Evolutionary conservation across 2,888 invertebrate species (phyloP).

Genomic region (Netelia virgata): DNA sequence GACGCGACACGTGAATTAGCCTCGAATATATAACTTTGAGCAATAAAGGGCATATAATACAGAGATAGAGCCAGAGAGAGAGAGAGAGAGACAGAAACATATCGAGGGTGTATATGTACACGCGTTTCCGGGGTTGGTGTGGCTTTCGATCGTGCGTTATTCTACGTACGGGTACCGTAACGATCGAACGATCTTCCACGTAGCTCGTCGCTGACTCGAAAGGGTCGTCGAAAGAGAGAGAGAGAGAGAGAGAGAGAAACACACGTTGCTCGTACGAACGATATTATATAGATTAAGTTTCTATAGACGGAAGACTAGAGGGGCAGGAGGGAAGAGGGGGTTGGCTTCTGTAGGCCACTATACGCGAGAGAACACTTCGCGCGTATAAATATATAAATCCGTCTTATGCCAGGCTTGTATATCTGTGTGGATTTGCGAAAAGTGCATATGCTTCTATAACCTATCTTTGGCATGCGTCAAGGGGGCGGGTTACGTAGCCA

Average conservation of each 20-base stretch:
- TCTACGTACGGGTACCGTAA: slow-evolving; percentile 25
- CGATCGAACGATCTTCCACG: slow-evolving; percentile 60
- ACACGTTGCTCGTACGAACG: slow-evolving; percentile 12
- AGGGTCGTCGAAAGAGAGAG: slow-evolving; percentile 11
- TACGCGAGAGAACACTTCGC: slow-evolving; percentile 31
- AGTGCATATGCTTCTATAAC: slow-evolving; percentile 7
- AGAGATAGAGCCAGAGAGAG: neutral
- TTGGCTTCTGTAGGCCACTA: slow-evolving; percentile 48
- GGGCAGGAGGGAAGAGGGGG: too few species aligned
- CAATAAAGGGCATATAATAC: neutral
- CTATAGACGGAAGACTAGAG: slow-evolving; percentile 25
- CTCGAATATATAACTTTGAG: neutral
- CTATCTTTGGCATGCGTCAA: slow-evolving; percentile 11
- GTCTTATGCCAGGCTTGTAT: slow-evolving; percentile 18
- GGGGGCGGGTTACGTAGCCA: neutral
- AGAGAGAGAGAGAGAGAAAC: too few species aligned
- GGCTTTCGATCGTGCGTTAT: neutral
- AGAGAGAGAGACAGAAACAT: too few species aligned
- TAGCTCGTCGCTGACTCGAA: slow-evolving; percentile 41
- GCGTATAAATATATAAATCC: slow-evolving; percentile 16
- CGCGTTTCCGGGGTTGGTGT: neutral
- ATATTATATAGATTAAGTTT: slow-evolving; percentile 48
- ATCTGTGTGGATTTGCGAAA: slow-evolving; percentile 14
- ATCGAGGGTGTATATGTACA: neutral
- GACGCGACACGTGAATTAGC: neutral